These are phyloP conservation scores for Myiagra hebetior DNA, from an alignment of 2,113 vertebrate genomes.

Conservation along the genomic window DNA sequence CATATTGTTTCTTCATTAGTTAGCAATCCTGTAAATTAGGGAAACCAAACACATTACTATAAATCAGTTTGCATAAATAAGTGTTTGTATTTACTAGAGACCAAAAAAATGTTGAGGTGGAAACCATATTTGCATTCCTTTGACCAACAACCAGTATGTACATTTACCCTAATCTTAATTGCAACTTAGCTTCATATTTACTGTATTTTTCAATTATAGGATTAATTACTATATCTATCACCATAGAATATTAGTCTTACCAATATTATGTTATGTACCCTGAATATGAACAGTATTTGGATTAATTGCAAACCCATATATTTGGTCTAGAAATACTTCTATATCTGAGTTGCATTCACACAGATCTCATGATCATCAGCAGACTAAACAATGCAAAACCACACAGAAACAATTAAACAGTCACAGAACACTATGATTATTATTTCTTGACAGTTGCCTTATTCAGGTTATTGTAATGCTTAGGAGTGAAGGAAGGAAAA, in stretches of 20 bases:
- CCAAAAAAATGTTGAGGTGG: not conserved
- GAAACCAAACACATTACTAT: not conserved
- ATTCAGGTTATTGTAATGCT: not conserved
- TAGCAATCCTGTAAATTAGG: not conserved
- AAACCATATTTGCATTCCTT: not conserved
- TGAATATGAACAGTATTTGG: not conserved
- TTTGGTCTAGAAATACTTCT: not conserved
- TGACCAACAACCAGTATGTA: not conserved
- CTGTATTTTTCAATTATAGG: not conserved
- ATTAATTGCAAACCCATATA: not conserved
- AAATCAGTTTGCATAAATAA: not conserved
- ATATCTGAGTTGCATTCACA: not conserved
- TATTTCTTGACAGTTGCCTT: not conserved
- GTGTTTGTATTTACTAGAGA: not conserved
- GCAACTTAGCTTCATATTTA: not conserved
- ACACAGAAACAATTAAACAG: not conserved
- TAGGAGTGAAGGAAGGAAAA: not conserved
- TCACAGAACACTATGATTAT: not conserved
- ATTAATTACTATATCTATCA: not conserved
- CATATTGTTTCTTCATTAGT: not conserved
- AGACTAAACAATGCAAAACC: not conserved
- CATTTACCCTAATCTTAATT: not conserved
- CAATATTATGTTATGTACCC: not conserved
- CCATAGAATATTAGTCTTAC: not conserved
- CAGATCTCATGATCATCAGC: not conserved